Conservation (phyloP, 2,797 vertebrate genomes). For the Pempheris klunzingeri region DNA sequence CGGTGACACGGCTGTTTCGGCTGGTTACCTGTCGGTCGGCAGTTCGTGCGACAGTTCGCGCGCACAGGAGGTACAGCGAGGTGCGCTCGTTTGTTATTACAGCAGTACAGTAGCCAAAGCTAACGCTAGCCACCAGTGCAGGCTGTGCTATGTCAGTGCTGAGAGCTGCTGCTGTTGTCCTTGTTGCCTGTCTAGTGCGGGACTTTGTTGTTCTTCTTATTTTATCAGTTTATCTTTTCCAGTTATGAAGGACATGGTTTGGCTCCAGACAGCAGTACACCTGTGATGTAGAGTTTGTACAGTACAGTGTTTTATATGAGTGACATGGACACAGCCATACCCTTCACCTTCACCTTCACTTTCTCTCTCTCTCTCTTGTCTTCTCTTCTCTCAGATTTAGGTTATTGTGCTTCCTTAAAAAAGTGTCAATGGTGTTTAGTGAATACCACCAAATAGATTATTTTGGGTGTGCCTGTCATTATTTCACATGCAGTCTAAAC, state of each 20-base stretch:
- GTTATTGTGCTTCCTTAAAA: not conserved
- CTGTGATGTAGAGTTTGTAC: not conserved
- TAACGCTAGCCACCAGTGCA: constrained; percentile 60
- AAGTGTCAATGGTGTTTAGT: not conserved
- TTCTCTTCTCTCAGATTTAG: too few species aligned
- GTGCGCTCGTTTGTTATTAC: constrained; percentile 64
- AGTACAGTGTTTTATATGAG: not conserved
- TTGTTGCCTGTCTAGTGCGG: not conserved
- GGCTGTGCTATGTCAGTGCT: constrained; percentile 7
- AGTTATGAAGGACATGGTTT: not conserved
- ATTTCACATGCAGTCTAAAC: not conserved
- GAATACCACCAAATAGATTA: not conserved
- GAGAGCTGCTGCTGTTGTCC: not conserved
- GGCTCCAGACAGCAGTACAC: too few species aligned
- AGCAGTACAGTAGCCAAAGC: not conserved
- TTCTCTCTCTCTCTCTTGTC: not conserved
- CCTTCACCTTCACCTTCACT: not conserved
- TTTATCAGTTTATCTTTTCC: not conserved
- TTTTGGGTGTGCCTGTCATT: not conserved
- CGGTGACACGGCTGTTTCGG: constrained; percentile 56
- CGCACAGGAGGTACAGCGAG: constrained; percentile 81
- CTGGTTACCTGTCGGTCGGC: constrained; percentile 45
- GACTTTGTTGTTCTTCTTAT: not conserved
- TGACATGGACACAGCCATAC: not conserved
- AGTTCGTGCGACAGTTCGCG: constrained; percentile 34